A percentile compares a stretch with the other conserved stretches of the same genome.
phyloP scores from a whole-genome alignment of 2,888 invertebrate species.

The Periphyllus acericola region DNA sequence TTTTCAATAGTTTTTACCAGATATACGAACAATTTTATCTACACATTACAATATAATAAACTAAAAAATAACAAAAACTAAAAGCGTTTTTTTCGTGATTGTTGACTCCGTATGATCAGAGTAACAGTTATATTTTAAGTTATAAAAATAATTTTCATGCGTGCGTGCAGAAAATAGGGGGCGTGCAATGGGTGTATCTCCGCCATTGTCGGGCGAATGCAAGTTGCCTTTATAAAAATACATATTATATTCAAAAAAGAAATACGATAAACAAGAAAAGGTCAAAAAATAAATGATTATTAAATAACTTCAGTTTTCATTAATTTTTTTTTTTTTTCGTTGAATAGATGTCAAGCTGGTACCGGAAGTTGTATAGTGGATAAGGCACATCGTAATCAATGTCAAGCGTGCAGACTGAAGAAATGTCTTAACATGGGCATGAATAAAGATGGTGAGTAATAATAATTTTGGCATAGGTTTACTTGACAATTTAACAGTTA shows the following conservation, averaged over 20 bases:
- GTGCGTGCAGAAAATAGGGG: conserved; percentile 33
- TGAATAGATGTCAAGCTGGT: conserved; percentile 94
- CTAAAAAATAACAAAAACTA: not conserved
- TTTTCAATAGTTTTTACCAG: not conserved
- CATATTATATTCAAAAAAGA: not conserved
- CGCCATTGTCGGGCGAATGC: conserved; percentile 39
- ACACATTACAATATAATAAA: not conserved
- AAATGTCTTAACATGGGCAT: conserved; percentile 99
- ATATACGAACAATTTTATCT: not conserved
- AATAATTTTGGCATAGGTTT: not conserved
- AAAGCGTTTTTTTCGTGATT: not conserved
- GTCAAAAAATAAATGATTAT: conserved; percentile 62
- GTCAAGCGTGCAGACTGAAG: conserved; percentile 97
- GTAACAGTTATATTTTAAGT: not conserved
- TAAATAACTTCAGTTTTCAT: not conserved
- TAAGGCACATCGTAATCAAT: conserved; percentile 98
- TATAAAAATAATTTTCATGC: conserved; percentile 30
- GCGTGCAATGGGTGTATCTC: conserved; percentile 51
- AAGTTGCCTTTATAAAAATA: conserved; percentile 12
- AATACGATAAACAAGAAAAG: not conserved
- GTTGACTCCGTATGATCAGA: not conserved
- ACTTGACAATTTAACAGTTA: not conserved
- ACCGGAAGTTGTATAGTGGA: conserved; percentile 97
- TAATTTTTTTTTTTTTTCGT: conserved; percentile 49
- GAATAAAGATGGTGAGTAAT: conserved; percentile 97